These are phyloP conservation scores for Etheostoma nigrum DNA, from an alignment of 2,797 vertebrate genomes.

Conservation along the genomic window DNA sequence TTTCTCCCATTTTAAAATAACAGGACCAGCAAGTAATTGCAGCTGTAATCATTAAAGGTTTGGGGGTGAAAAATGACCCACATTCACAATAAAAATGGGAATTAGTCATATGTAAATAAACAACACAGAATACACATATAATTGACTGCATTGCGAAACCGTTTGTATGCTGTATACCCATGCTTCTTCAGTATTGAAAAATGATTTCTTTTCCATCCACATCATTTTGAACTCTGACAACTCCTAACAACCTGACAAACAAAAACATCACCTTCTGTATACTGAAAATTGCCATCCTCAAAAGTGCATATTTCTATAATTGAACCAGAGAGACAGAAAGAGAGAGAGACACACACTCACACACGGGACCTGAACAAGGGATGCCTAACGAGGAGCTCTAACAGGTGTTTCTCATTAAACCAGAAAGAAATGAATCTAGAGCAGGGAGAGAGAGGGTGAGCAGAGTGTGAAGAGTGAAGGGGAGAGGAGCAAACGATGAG, in stretches of 20 bases:
- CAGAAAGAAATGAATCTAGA: constrained; percentile 42
- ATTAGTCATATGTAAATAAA: background rate
- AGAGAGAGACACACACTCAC: background rate
- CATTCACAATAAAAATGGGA: background rate
- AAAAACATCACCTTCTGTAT: background rate
- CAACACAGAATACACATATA: background rate
- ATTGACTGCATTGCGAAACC: background rate
- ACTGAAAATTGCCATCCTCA: background rate
- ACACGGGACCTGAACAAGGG: constrained; percentile 67
- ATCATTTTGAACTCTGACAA: too few relatives aligned
- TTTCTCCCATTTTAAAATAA: background rate
- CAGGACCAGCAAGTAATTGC: background rate
- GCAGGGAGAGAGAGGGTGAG: constrained; percentile 24
- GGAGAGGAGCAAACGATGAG: constrained; percentile 53
- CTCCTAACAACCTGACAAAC: background rate
- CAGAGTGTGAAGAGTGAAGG: constrained; percentile 34
- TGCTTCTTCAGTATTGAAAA: background rate
- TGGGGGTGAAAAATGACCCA: background rate
- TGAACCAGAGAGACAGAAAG: constrained; percentile 42
- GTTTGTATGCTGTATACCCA: background rate
- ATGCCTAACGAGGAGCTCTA: constrained; percentile 70
- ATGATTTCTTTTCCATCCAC: background rate
- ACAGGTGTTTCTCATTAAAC: constrained; percentile 84
- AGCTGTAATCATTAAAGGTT: background rate
- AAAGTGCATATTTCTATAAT: constrained; percentile 28